Percentiles rank a stretch among this genome's conserved stretches.
These are phyloP conservation scores for Coreius guichenoti DNA, from an alignment of 2,797 vertebrate genomes.

Conservation along the genomic window DNA sequence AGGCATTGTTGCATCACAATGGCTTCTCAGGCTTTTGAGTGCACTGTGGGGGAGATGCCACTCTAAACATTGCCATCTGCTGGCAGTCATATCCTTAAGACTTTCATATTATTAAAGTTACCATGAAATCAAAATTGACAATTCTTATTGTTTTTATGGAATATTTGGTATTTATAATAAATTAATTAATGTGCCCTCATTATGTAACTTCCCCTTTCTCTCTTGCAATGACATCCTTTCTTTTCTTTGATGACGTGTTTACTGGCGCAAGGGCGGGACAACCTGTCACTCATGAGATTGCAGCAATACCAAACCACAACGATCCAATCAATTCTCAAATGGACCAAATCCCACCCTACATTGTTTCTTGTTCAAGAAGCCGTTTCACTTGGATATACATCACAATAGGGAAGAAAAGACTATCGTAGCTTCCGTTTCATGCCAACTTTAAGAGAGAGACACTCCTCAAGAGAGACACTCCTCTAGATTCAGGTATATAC, in stretches of 20 bases:
- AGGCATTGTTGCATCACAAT: conserved; percentile 63
- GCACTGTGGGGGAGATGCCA: conserved; percentile 48
- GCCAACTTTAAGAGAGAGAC: background rate
- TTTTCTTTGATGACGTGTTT: background rate
- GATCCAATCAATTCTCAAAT: background rate
- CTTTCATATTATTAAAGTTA: background rate
- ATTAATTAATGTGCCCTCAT: background rate
- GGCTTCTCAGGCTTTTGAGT: conserved; percentile 56
- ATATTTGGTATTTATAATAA: background rate
- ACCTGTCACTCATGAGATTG: background rate
- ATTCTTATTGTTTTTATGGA: background rate
- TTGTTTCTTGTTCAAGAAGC: background rate
- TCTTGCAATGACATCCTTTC: too few relatives aligned
- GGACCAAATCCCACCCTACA: background rate
- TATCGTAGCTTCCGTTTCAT: background rate
- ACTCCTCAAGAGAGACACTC: too few relatives aligned
- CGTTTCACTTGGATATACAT: background rate
- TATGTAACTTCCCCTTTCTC: background rate
- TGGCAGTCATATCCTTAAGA: conserved; percentile 60
- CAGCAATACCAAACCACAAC: background rate
- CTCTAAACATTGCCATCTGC: conserved; percentile 81
- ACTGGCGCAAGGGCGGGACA: background rate
- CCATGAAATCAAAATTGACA: background rate
- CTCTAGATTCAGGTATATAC: too few relatives aligned
- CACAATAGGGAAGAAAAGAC: background rate